Evolutionary conservation across 2,888 invertebrate species (phyloP), one percentile per base, ranked within the genome.

Genomic region (Mythimna albipuncta): DNA sequence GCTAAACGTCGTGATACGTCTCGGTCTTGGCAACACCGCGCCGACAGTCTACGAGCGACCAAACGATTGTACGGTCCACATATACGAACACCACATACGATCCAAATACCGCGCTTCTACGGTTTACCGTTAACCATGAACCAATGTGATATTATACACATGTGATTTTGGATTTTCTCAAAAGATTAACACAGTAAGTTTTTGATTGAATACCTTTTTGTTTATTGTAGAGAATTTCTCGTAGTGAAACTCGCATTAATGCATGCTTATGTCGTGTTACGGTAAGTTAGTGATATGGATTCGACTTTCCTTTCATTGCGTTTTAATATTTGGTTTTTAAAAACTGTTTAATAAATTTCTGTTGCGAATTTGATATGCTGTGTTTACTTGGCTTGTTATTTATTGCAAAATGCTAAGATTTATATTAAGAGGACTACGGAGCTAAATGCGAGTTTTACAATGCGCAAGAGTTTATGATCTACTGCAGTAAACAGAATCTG

Each of bases 51-150:
- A 62, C 66, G 52, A 59, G 58, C 75, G 68, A 63, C 78, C 84
- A 59, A 83, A 73, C 87, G 64, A 57, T 76, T 67, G 75, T 57
- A 68, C 77, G 69, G 63, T 73, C 87, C 87, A 79, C 67, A 81
- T 80, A 71, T 58, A 50, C 41, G n/a, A 58, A 52, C 65, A 78
- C 75, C 70, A 79, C 77, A 75, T 75, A 85, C 66, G 72, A 71
- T 69, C 47, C 13, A 68, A 77, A 75, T 66, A 75, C 71, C 62
- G 69, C 68, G 75, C 69, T 77, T 47, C 68, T 69, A 69, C 55
- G 55, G 54, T 81, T 78, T 83, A 83, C 87, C 87, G 87, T 83
- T 86, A 86, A 47, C 69, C 55, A 69, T 80, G 69, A 54, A 77
- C 63, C 47, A 55, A 62, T 71, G 75, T 81, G 85, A 79, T 77